Evolutionary conservation across 1,140 invertebrate genomes (phyloP), one percentile per base, ranked within the genome.

Genomic region (Leptinotarsa undecemlineata): DNA sequence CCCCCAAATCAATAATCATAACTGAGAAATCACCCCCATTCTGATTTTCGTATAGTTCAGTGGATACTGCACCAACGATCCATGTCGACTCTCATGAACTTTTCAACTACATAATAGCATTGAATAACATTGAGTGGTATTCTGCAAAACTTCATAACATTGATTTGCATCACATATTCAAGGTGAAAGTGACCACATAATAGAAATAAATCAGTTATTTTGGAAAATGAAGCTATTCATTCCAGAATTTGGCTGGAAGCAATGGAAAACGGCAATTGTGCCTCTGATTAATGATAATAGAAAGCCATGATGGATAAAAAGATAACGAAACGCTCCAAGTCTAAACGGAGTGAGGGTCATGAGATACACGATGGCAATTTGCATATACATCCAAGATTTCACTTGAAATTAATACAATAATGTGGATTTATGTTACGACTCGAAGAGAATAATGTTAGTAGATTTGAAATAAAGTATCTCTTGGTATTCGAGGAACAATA

Each of bases 321-420:
- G 63, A 64, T 64, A 64, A 64, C 62, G 4, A 23, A 14, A 64
- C 63, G 20, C 21, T 64, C 23, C 20, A 21, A 26, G 26, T 64
- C 26, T 20, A 15, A 17, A 20, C 26, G 15, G 63, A 64, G 20
- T 15, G 4, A 20, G 26, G 63, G 17, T 15, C 63, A 15, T 21
- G 63, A 64, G 63, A 64, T 23, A 64, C 14, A 64, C 63, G 20
- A 64, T 26, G 15, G 63, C 11, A 20, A 64, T 64, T 64, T 64
- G 63, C 63, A 64, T 64, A 64, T 33, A 64, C 63, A 64, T 64
- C 63, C 17, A 13, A 64, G 21, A 64, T 64, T 64, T 33, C 20
- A 64, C 63, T 64, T 21, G 63, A 64, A 64, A 15, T 64, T 15
- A 64, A 64, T 64, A 64, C 63, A 64, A 64, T 64, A 64, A 64